These are phyloP conservation scores for Lynx canadensis DNA, from an alignment of 2,113 vertebrate genomes.

Conservation along the genomic window DNA sequence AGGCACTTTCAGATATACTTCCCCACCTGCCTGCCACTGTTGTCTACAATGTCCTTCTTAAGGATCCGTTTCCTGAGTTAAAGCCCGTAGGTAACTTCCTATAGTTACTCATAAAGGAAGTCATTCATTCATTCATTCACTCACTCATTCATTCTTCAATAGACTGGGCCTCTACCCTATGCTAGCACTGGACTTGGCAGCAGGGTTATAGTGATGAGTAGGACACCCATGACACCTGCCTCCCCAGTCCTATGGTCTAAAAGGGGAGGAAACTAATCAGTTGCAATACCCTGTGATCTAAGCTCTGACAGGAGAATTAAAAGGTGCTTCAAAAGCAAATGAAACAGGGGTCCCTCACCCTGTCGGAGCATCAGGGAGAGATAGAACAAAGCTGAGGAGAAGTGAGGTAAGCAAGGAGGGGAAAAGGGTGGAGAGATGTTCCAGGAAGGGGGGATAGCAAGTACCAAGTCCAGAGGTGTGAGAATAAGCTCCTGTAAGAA, in stretches of 20 bases:
- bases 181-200: not conserved
- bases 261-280: not conserved
- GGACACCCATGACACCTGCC: not conserved
- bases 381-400: not conserved
- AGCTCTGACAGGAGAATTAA: not conserved
- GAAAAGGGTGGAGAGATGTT: not conserved
- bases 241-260: not conserved
- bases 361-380: not conserved
- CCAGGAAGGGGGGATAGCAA: not conserved
- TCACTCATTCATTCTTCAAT: not conserved
- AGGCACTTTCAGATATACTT: not conserved
- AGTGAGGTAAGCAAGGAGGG: not conserved
- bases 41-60: not conserved
- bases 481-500: not conserved
- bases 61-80: not conserved
- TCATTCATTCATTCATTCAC: not conserved
- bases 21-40: not conserved
- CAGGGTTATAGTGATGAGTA: not conserved
- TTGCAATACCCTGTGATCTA: not conserved
- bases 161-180: not conserved
- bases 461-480: not conserved
- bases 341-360: not conserved
- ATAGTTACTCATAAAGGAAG: not conserved
- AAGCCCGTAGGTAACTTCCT: not conserved
- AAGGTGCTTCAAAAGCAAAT: not conserved